These are phyloP conservation scores for Liasis olivaceus DNA, from an alignment of 2,797 vertebrate species.

Conservation along the genomic window DNA sequence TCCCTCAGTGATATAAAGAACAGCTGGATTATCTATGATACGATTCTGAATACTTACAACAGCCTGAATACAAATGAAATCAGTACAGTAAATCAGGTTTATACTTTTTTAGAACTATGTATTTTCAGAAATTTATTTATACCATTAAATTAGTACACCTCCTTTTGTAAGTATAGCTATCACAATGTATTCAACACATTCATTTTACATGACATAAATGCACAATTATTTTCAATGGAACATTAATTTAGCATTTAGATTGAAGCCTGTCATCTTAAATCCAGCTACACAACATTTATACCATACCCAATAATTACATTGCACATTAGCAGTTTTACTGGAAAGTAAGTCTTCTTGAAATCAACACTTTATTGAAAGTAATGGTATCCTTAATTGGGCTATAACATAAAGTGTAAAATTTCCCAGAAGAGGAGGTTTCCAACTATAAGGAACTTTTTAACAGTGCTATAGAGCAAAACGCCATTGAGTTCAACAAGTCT, in stretches of 20 bases:
- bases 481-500: background rate
- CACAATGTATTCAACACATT: background rate
- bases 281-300: background rate
- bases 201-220: background rate
- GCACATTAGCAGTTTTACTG: background rate
- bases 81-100: no score
- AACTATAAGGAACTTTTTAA: background rate
- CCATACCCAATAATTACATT: background rate
- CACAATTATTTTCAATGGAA: background rate
- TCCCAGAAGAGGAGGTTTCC: background rate
- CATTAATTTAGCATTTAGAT: background rate
- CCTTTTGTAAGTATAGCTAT: background rate
- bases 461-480: background rate
- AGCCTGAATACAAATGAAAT: no score
- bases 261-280: background rate
- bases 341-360: background rate
- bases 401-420: background rate
- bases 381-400: background rate
- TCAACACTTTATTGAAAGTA: background rate
- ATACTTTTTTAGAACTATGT: no score
- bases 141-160: background rate
- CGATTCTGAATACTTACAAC: no score
- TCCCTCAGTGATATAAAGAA: no score
- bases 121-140: background rate
- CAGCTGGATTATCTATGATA: no score